A percentile compares a stretch with the other conserved stretches of the same genome.
These are phyloP conservation scores for Molorchus minor DNA, from an alignment of 2,888 invertebrate genomes.

Conservation along the genomic window DNA sequence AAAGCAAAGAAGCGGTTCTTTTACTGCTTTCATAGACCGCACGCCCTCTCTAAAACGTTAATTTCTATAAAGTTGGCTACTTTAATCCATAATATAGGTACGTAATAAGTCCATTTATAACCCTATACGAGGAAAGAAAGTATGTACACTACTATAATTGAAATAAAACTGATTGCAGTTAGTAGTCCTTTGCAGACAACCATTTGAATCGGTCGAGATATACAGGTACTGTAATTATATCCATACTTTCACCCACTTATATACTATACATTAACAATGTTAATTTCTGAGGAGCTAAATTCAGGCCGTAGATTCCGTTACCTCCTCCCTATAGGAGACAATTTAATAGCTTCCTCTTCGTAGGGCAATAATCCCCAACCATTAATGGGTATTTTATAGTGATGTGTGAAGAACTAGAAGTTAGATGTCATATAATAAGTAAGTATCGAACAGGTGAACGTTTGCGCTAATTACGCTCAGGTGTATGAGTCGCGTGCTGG, in stretches of 20 bases:
- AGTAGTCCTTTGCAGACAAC: no score
- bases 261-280: not conserved
- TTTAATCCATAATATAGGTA: no score
- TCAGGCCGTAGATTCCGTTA: not conserved
- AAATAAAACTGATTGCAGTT: no score
- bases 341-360: constrained; percentile 20
- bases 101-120: no score
- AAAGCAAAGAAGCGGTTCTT: no score
- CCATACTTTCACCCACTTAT: not conserved
- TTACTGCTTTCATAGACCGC: no score
- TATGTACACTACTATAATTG: no score
- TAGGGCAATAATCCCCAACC: constrained; percentile 14
- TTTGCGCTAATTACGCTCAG: constrained; percentile 60
- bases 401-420: constrained; percentile 20
- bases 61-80: no score
- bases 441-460: constrained; percentile 58
- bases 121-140: no score
- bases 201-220: no score
- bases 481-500: constrained; percentile 61
- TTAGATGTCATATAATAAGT: constrained; percentile 52
- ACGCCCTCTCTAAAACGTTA: no score
- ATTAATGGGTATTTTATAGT: constrained; percentile 20
- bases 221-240: not conserved
- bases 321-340: not conserved
- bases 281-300: not conserved